phyloP scores from a whole-genome alignment of 1,140 invertebrate genomes.

The Hydropsyche tenuis region DNA sequence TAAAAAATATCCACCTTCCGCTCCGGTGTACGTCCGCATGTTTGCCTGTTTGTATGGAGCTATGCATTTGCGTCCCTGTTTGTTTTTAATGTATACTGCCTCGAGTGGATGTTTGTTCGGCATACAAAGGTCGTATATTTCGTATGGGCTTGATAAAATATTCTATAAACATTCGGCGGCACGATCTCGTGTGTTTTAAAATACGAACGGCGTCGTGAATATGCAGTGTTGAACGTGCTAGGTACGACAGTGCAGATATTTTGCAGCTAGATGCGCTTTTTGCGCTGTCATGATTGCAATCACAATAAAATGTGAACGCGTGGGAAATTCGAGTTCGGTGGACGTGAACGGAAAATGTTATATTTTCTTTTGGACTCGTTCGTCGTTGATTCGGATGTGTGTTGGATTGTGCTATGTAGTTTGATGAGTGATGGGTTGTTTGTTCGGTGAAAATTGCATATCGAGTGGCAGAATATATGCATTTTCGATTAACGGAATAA shows the following conservation, averaged over 20 bases:
- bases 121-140: conserved; percentile 9
- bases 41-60: too few species aligned
- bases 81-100: conserved; percentile 30
- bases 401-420: neutral
- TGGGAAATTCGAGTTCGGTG: neutral
- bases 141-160: conserved; percentile 3
- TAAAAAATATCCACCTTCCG: conserved; percentile 16
- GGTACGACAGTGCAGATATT: neutral
- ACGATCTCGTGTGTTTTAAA: neutral
- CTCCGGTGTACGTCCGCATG: neutral
- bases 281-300: conserved; percentile 17
- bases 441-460: neutral
- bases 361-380: neutral
- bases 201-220: neutral
- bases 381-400: too few species aligned
- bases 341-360: neutral
- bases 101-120: conserved; percentile 4
- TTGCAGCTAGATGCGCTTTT: neutral
- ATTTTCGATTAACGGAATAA: too few species aligned
- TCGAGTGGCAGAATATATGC: neutral
- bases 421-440: neutral
- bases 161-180: conserved; percentile 10
- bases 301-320: conserved; percentile 2
- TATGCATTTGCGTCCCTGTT: conserved; percentile 32
- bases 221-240: too few species aligned